These are phyloP conservation scores for Isoperla grammatica DNA, from an alignment of 2,888 invertebrate genomes.

Conservation along the genomic window DNA sequence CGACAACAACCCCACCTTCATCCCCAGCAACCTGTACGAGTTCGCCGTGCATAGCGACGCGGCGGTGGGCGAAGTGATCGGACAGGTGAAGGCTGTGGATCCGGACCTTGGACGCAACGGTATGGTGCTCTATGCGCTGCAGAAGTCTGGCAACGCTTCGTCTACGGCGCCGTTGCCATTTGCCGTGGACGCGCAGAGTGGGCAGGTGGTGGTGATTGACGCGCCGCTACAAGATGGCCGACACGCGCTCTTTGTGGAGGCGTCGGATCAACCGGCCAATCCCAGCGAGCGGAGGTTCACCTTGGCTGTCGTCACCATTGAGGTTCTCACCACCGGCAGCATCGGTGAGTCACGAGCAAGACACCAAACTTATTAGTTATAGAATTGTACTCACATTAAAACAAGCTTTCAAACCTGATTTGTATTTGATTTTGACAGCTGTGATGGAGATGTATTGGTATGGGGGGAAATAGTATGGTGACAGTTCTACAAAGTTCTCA, in stretches of 20 bases:
- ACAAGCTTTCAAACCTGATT: background rate
- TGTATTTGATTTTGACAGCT: too few species aligned
- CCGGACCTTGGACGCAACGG: constrained; percentile 76
- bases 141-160: constrained; percentile 60
- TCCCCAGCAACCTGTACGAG: constrained; percentile 77
- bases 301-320: constrained; percentile 77
- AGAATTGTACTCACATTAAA: background rate
- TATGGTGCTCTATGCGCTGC: constrained; percentile 65
- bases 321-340: constrained; percentile 54
- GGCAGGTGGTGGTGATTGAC: constrained; percentile 59
- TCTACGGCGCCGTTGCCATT: constrained; percentile 54
- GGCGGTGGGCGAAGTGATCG: constrained; percentile 64
- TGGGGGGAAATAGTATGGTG: too few species aligned
- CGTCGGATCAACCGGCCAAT: constrained; percentile 75
- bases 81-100: constrained; percentile 73
- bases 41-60: constrained; percentile 65
- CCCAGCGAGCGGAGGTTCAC: constrained; percentile 78
- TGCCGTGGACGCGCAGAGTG: constrained; percentile 63
- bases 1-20: constrained; percentile 84
- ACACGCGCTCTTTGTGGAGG: constrained; percentile 77
- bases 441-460: too few species aligned
- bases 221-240: constrained; percentile 62
- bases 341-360: constrained; percentile 46
- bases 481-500: too few species aligned
- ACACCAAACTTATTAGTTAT: too few species aligned